A percentile compares a stretch with the other conserved stretches of the same genome.
Conservation (phyloP, 2,888 invertebrate genomes). For the Stenolophus ochropezus region DNA sequence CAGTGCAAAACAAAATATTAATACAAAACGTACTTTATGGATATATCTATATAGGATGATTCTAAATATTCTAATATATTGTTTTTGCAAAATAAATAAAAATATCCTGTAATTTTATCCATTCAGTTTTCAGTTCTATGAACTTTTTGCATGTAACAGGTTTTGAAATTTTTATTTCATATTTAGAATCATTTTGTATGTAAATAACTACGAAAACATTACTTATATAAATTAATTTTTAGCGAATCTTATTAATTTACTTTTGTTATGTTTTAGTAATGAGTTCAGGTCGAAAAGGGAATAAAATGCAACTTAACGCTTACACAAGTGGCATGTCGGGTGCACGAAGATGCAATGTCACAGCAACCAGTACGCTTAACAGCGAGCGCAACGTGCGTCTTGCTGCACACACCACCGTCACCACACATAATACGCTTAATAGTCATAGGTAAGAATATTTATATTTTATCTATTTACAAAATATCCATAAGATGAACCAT, state of each 20-base stretch:
- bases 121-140: no score
- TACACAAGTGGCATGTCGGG: slow-evolving; percentile 70
- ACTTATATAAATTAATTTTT: not conserved
- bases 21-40: not conserved
- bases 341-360: slow-evolving; percentile 62
- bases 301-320: slow-evolving; percentile 71
- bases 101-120: no score
- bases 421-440: slow-evolving; percentile 75
- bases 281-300: slow-evolving; percentile 66
- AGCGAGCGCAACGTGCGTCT: slow-evolving; percentile 58
- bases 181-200: no score
- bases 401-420: slow-evolving; percentile 59
- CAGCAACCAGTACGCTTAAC: slow-evolving; percentile 62
- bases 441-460: slow-evolving; percentile 75
- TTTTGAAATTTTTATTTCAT: no score
- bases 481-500: not conserved
- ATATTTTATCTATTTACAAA: not conserved
- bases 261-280: slow-evolving; percentile 52
- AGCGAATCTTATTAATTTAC: not conserved
- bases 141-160: no score
- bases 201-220: no score
- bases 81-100: not conserved
- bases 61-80: no score
- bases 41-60: no score
- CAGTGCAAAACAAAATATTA: not conserved